Evolutionary conservation across 2,888 invertebrate species (phyloP).

Genomic region (Aspidiotus rigidus): DNA sequence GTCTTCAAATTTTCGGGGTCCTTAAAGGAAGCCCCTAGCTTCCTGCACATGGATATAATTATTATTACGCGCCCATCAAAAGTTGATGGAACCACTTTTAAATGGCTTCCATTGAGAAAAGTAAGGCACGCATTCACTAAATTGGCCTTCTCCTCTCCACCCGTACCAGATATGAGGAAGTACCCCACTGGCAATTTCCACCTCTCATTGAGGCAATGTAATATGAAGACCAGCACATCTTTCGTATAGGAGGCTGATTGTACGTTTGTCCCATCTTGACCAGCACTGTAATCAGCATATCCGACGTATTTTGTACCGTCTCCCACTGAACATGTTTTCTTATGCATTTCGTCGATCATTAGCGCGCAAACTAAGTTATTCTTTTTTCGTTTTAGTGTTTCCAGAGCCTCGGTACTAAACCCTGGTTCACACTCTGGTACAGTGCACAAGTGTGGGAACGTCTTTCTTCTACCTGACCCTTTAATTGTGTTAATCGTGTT

Average conservation of each 20-base stretch:
- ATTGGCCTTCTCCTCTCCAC: background rate
- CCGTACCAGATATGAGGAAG: slow-evolving; percentile 18
- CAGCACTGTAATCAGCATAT: slow-evolving; percentile 20
- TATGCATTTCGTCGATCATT: slow-evolving; percentile 19
- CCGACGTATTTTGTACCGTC: slow-evolving; percentile 26
- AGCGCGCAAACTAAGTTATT: background rate
- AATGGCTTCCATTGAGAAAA: slow-evolving; percentile 21
- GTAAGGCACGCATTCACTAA: slow-evolving; percentile 21
- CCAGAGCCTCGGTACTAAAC: too few species aligned
- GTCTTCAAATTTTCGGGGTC: background rate
- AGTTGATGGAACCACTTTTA: slow-evolving; percentile 29
- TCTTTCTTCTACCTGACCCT: too few species aligned
- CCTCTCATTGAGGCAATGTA: slow-evolving; percentile 28
- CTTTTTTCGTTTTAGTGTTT: too few species aligned
- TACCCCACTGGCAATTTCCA: slow-evolving; percentile 36
- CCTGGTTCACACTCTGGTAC: too few species aligned
- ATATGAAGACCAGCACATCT: slow-evolving; percentile 26
- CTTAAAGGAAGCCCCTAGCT: too few species aligned
- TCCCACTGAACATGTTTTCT: slow-evolving; percentile 16
- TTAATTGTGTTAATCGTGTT: too few species aligned
- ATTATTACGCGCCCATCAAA: too few species aligned
- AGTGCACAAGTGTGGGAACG: too few species aligned
- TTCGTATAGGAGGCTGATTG: slow-evolving; percentile 2
- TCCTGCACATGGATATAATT: too few species aligned
- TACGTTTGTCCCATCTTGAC: too few species aligned